A percentile compares a stretch with the other conserved stretches of the same genome.
Conservation (phyloP, 1,140 invertebrate species). For the Heliconius nattereri region DNA sequence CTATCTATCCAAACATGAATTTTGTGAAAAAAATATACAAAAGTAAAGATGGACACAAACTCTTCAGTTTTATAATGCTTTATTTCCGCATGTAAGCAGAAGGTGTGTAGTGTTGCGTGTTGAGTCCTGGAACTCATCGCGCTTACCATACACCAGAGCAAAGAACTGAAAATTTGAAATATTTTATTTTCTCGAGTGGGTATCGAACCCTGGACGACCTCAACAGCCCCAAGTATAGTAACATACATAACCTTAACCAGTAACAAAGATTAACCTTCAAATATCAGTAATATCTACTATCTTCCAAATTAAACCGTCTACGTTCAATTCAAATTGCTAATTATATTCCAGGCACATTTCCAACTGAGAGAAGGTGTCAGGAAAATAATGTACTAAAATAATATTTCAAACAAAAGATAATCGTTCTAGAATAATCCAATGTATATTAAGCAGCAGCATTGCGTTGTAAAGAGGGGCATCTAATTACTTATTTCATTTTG, state of each 20-base stretch:
- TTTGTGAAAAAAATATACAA: too few species aligned
- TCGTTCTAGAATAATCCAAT: not conserved
- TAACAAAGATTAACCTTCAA: not conserved
- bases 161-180: not conserved
- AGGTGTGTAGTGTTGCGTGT: not conserved
- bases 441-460: not conserved
- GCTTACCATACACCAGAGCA: not conserved
- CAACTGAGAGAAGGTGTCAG: not conserved
- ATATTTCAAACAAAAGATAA: not conserved
- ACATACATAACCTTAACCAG: too few species aligned
- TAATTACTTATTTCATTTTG: slow-evolving; percentile 17
- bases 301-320: too few species aligned
- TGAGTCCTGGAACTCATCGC: not conserved
- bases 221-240: too few species aligned
- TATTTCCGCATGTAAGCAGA: too few species aligned
- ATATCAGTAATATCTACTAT: not conserved
- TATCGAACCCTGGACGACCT: not conserved
- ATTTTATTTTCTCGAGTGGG: not conserved
- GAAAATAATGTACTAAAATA: not conserved
- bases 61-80: too few species aligned
- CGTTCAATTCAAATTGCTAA: not conserved
- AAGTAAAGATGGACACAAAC: too few species aligned
- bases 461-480: not conserved
- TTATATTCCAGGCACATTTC: not conserved
- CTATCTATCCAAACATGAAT: too few species aligned